Evolutionary conservation across 2,888 invertebrate species (phyloP), one percentile per base, ranked within the genome.

Genomic region (Dromius quadrimaculatus): DNA sequence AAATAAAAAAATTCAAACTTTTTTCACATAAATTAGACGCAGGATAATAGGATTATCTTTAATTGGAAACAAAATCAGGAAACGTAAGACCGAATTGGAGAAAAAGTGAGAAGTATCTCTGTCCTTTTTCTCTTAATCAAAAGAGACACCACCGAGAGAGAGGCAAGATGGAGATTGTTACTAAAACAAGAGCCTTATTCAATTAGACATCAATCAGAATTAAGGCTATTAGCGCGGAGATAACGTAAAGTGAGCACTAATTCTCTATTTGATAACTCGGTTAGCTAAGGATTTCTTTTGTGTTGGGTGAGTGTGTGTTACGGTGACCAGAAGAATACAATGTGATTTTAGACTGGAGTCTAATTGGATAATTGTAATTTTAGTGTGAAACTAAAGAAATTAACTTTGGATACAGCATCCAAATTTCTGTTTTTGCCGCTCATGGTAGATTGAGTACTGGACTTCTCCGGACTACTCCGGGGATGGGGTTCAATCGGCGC

Each of bases 121-220:
- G 5, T 11, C 15, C 41, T 13, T 11, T 47, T 20, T 23, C 11
- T 45, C 9, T 36, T 23, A 47, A 47, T 47, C 5, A 8, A 13
- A 22, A 9, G 22, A 23, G 23, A 47, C 23, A 11, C 22, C 5
- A 23, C 6, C 17, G 36, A 47, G 19, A 5, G 8, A 20, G 65
- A 22, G 20, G 50, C 19, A 65, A 43, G 63, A 19, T 13, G 47
- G 32, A 17, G 28, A 17, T 9, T 23, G 28, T 15, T 72, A 69
- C 71, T 73, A 72, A 72, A 73, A 74, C 75, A 74, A 74, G 73
- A 71, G 74, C 77, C 78, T 79, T 80, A 81, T 80, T 79, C 78
- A 79, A 81, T 80, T 80, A 80, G 76, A 72, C 78, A 80, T 80
- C 80, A 80, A 79, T 81, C 80, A 79, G 80, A 78, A 80, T 81